These are phyloP conservation scores for Chiridota heheva DNA, from an alignment of 35 echinoderm and acorn worm species.

Conservation along the genomic window DNA sequence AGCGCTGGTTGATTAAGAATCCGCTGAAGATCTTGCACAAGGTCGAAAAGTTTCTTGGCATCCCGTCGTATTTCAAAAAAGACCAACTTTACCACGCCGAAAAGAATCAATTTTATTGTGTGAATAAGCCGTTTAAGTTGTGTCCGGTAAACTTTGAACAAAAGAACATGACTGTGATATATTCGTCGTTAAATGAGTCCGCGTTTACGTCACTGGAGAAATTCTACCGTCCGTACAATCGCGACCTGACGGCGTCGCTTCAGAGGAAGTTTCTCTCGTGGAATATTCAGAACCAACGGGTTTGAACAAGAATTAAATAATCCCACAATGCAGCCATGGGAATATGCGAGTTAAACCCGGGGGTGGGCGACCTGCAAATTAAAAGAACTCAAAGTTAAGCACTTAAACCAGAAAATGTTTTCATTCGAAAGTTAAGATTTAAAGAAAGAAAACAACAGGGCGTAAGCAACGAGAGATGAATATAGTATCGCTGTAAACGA, in stretches of 20 bases:
- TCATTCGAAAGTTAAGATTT: too few relatives aligned
- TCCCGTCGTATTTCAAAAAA: neutral
- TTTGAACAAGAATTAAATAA: too few relatives aligned
- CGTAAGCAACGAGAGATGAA: too few relatives aligned
- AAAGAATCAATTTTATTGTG: neutral
- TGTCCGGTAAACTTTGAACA: neutral
- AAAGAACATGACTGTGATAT: slow-evolving; percentile 6
- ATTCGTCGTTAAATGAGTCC: neutral
- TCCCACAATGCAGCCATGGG: too few relatives aligned
- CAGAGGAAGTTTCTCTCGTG: neutral
- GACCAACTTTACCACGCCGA: neutral
- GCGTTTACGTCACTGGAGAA: neutral
- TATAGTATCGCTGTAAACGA: too few relatives aligned
- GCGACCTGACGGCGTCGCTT: neutral
- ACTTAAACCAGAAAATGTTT: too few relatives aligned
- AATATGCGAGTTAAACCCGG: too few relatives aligned
- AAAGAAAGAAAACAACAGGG: too few relatives aligned
- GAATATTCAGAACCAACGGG: neutral
- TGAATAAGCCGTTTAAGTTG: neutral
- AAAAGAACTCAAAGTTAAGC: too few relatives aligned
- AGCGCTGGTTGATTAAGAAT: neutral
- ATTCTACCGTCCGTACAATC: slow-evolving; percentile 7
- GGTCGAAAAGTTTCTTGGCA: slow-evolving; percentile 4
- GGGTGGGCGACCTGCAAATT: too few relatives aligned
- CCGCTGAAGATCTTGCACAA: neutral